Base-by-base conservation (phyloP, 2,888 invertebrate species). In the Scaptomyza flava region DNA sequence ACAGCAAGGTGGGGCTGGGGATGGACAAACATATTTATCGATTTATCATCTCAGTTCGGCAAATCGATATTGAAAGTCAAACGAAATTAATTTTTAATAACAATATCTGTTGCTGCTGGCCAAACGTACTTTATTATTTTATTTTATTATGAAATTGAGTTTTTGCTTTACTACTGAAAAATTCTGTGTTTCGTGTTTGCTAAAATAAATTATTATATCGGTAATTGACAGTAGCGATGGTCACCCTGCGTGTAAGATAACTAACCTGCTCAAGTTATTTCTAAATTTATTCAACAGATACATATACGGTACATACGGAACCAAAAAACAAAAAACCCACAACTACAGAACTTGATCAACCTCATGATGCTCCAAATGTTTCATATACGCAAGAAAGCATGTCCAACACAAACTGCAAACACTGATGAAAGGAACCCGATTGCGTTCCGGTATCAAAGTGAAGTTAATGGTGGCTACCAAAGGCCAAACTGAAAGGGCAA, bases 331-430 rank as follows among this genome's bases (percentile, higher is more conserved):
- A 41, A 50, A 20, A 1, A 41, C 20, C 45, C 20, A 47, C 23
- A 47, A 56, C 9, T 46, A 68, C 42, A 45, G 42, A 12, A 68
- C 79, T 54, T 77, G 68, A 51, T 88, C 85, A 17, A 90, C 61
- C 67, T 91, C 72, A 68, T 91, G 84, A 72, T 94, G 93, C 75
- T 94, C 93, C 59, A 93, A 83, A 73, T 96, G 94, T 91, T 96
- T 96, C 94, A 96, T 95, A 77, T 96, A 96, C 0, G 96, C 95
- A 69, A 96, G 92, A 88, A 95, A 96, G 14, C 95, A 94, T 0
- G 96, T 96, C 96, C 96, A 96, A 33, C 95, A 90, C 61, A 96
- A 93, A 89, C 96, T 96, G 63, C 95, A 95, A 0, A 93, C 91
- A 75, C 96, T 95, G 0, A 95, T 95, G 74, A 96, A 96, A 1